Base-by-base conservation (phyloP, 2,888 invertebrate genomes). In the Sinopyrophorus schimmeli region DNA sequence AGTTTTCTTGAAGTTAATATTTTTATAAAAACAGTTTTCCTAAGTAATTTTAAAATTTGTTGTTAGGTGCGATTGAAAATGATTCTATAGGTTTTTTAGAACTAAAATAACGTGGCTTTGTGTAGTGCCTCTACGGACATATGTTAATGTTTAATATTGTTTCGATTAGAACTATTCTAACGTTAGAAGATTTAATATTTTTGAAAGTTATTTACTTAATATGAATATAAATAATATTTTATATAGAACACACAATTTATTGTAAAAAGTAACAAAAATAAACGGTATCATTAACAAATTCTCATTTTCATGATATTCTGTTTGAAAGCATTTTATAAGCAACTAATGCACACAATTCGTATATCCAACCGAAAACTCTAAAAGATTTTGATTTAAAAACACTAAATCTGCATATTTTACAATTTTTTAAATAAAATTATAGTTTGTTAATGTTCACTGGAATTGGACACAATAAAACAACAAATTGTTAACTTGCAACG, bases 101-200 rank as follows among this genome's bases (percentile, higher is more conserved):
- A 21, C 14, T 10, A 12, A 12, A 28, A 27, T 24, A 27, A 39
- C 6, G 16, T 24, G 24, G 39, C 39, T 39, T 39, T 14, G 12
- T 34, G 14, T 42, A 42, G 42, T 42, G 42, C 37, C 44, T 30
- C 11, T 10, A 18, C 17, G 42, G 24, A 20, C 10, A 27, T 34
- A 18, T 20, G 27, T 34, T 34, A 31, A 42, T 24, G 17, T 43
- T 34, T 18, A 20, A 43, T 34, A 32, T 23, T 27, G 14, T 15
- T 44, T 31, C 24, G 37, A 23, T 27, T 34, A 20, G 15, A 28
- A 17, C 16, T 23, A 24, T 38, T 44, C 17, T 21, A 10, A 39
- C 18, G 12, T 47, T 27, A 7, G 27, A 34, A 47, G 39, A 40
- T 39, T 37, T 47, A 47, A 47, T 47, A 48, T 48, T 48, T 47